phyloP scores from a whole-genome alignment of 2,113 vertebrate genomes.

The Athene noctua region DNA sequence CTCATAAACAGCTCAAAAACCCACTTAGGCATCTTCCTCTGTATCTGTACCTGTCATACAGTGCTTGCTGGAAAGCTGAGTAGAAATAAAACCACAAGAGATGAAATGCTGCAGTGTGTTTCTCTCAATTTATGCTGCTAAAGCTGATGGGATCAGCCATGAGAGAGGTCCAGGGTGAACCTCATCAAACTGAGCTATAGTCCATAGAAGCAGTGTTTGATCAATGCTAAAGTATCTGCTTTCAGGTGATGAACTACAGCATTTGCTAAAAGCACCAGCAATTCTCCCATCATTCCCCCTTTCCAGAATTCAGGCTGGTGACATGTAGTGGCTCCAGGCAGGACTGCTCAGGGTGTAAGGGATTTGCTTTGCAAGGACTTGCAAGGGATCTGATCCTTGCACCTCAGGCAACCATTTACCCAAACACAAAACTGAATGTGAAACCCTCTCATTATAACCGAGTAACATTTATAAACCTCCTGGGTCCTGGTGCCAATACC shows the following conservation, averaged over 20 bases:
- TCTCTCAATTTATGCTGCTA: background rate
- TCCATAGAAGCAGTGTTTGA: background rate
- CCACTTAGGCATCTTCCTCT: background rate
- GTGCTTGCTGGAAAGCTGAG: background rate
- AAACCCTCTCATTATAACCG: background rate
- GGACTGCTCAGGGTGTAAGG: background rate
- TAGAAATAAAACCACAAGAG: background rate
- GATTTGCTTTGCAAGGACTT: background rate
- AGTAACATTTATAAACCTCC: background rate
- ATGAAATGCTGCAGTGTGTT: background rate
- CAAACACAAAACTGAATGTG: background rate
- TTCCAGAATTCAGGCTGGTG: background rate
- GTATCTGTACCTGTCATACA: accelerated
- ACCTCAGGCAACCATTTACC: background rate
- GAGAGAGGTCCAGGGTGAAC: background rate
- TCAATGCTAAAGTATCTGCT: background rate
- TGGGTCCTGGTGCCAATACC: background rate
- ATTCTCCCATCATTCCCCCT: background rate
- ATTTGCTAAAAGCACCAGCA: background rate
- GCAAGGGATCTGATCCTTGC: background rate
- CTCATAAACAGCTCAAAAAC: background rate
- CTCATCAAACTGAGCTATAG: background rate
- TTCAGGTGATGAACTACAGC: background rate
- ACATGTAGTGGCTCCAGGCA: accelerated
- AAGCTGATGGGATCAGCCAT: background rate